Percentiles rank a stretch among this genome's conserved stretches.
Conservation (phyloP, 2,113 vertebrate genomes). For the Falcunculus frontatus region DNA sequence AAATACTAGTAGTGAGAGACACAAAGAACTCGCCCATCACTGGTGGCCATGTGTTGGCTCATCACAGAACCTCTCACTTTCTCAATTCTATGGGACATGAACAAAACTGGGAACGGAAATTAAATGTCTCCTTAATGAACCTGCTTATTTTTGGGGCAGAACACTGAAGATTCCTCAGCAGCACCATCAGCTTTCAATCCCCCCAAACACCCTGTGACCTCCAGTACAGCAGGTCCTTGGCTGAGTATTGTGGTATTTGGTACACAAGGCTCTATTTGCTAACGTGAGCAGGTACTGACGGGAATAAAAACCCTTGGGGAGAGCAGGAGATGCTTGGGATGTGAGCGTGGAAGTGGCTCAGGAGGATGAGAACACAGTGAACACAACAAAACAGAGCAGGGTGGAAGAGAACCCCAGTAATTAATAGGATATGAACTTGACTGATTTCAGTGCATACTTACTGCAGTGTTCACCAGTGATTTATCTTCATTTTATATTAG, state of each 20-base stretch:
- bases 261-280: neutral
- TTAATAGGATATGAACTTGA: neutral
- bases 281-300: neutral
- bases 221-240: neutral
- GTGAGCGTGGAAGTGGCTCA: neutral
- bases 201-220: neutral
- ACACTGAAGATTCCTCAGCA: neutral
- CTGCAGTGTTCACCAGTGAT: neutral
- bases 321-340: neutral
- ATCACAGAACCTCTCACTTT: neutral
- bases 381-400: neutral
- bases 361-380: neutral
- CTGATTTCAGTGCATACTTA: neutral
- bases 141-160: neutral
- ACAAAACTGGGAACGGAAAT: neutral
- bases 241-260: neutral
- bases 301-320: neutral
- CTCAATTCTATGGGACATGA: neutral
- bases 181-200: neutral
- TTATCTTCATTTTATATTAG: slow-evolving; percentile 34
- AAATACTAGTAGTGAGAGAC: accelerated
- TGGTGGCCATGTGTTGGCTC: accelerated
- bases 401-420: neutral
- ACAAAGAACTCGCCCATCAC: neutral
- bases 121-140: neutral